phyloP scores from a whole-genome alignment of 35 echinoderm and acorn worm genomes.

The Apostichopus californicus region DNA sequence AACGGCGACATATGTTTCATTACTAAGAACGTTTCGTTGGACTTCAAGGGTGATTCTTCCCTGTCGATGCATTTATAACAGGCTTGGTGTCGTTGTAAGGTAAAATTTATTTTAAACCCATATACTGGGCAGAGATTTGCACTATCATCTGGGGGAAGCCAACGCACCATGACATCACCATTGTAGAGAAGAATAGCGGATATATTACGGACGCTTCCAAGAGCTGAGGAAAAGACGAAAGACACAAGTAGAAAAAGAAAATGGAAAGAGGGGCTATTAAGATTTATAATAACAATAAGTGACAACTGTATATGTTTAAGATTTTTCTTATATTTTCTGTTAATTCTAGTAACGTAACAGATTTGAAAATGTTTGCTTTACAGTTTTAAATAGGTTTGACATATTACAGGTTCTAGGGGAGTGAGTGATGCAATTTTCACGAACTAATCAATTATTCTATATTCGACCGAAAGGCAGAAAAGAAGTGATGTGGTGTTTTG shows the following conservation, averaged over 20 bases:
- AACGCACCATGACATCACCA: neutral
- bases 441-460: too few relatives aligned
- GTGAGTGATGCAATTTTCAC: too few relatives aligned
- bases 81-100: neutral
- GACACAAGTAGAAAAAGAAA: neutral
- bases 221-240: neutral
- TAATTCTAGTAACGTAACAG: too few relatives aligned
- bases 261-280: too few relatives aligned
- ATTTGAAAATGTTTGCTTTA: too few relatives aligned
- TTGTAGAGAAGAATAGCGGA: neutral
- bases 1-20: neutral
- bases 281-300: too few relatives aligned
- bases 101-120: neutral
- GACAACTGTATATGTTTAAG: too few relatives aligned
- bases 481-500: too few relatives aligned
- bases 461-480: too few relatives aligned
- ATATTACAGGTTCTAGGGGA: too few relatives aligned
- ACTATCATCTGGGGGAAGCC: neutral
- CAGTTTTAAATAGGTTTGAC: too few relatives aligned
- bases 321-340: too few relatives aligned
- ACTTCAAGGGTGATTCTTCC: neutral
- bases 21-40: neutral
- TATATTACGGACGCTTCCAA: neutral
- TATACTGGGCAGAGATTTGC: neutral
- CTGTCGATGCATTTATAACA: neutral